These are phyloP conservation scores for Antheraea mylitta DNA, from an alignment of 1,140 invertebrate species.

Conservation along the genomic window DNA sequence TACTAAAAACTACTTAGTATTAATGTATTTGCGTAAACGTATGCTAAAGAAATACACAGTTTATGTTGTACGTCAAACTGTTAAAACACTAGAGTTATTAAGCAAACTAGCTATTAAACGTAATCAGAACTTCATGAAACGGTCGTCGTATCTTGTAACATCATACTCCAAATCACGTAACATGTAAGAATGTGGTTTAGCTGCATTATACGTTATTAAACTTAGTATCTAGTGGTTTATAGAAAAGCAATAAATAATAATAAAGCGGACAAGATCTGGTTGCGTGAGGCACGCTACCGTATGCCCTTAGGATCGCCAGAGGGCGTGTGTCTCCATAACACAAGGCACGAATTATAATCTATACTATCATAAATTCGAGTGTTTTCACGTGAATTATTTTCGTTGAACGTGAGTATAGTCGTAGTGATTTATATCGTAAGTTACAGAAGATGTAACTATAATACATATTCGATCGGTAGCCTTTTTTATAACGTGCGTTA, in stretches of 20 bases:
- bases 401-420: not conserved
- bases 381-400: not conserved
- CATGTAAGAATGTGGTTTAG: slow-evolving; percentile 4
- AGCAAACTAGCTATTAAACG: no score
- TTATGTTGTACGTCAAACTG: not conserved
- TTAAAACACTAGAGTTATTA: not conserved
- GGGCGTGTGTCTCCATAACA: slow-evolving; percentile 20
- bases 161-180: slow-evolving; percentile 10
- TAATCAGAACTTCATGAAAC: not conserved
- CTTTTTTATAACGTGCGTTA: no score
- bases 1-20: no score
- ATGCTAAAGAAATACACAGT: not conserved
- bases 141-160: not conserved
- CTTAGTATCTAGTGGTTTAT: slow-evolving; percentile 62
- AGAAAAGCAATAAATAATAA: slow-evolving; percentile 73
- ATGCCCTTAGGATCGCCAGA: slow-evolving; percentile 29
- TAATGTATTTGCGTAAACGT: no score
- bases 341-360: not conserved
- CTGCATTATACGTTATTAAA: slow-evolving; percentile 16
- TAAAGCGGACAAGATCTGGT: slow-evolving; percentile 52
- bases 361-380: not conserved
- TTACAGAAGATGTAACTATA: no score
- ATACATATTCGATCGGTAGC: no score
- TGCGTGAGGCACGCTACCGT: slow-evolving; percentile 71
- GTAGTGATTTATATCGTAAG: not conserved